A percentile compares a stretch with the other conserved stretches of the same genome.
Evolutionary conservation across 1,140 invertebrate genomes (phyloP).

Genomic region (Saxidomus purpurata): DNA sequence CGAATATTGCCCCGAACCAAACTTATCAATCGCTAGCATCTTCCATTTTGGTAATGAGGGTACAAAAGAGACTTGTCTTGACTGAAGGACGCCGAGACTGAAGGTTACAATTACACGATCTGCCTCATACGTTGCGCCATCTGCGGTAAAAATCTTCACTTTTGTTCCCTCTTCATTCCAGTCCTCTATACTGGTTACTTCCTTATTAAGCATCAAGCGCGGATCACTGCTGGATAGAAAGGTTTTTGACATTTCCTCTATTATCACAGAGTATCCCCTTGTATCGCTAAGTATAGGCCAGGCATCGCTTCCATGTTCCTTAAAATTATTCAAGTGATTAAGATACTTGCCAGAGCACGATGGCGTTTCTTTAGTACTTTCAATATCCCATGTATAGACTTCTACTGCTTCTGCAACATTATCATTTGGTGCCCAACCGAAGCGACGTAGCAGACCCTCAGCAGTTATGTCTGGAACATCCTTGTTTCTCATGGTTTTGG

Average conservation of each 20-base stretch:
- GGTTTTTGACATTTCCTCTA: not conserved
- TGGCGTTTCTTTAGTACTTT: not conserved
- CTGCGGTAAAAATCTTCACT: constrained; percentile 3
- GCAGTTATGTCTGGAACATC: not conserved
- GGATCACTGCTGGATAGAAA: not conserved
- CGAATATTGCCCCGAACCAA: not conserved
- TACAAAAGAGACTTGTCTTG: not conserved
- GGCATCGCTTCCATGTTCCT: not conserved
- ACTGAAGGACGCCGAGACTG: constrained; percentile 42
- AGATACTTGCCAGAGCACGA: constrained; percentile 13
- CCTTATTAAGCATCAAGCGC: not conserved
- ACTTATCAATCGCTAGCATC: constrained; percentile 31
- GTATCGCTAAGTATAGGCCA: not conserved
- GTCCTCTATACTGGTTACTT: not conserved
- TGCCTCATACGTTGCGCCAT: not conserved
- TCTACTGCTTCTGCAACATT: constrained; percentile 17
- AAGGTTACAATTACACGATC: constrained; percentile 38
- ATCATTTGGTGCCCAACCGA: not conserved
- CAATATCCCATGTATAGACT: not conserved
- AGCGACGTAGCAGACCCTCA: not conserved
- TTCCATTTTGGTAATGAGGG: constrained; percentile 11
- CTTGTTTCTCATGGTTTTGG: not conserved
- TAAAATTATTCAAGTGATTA: not conserved
- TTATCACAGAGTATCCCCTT: constrained; percentile 2
- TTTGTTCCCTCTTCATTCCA: not conserved